These are phyloP conservation scores for Tetramorium bicarinatum DNA, from an alignment of 2,888 invertebrate genomes.

Conservation along the genomic window DNA sequence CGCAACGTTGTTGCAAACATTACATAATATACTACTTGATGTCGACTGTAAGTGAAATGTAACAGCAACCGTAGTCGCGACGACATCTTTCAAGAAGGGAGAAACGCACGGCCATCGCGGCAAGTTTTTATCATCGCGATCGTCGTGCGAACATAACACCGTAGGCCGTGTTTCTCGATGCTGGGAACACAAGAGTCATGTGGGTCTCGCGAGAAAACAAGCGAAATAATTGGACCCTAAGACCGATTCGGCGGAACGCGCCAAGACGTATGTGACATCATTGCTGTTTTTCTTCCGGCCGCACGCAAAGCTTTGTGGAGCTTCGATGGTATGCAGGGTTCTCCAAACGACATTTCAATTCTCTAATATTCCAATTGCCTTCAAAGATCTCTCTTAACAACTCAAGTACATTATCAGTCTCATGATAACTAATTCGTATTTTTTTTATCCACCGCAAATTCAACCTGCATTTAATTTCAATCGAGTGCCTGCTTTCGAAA, in stretches of 20 bases:
- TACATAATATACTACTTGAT: slow-evolving; percentile 25
- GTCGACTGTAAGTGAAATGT: slow-evolving; percentile 46
- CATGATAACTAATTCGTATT: neutral
- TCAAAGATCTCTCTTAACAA: neutral
- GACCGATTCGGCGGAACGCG: slow-evolving; percentile 72
- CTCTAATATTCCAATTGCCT: neutral
- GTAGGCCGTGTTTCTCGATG: slow-evolving; percentile 53
- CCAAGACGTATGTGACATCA: slow-evolving; percentile 59
- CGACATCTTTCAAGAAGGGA: slow-evolving; percentile 1
- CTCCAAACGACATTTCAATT: neutral
- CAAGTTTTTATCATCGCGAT: slow-evolving; percentile 64
- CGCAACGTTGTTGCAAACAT: slow-evolving; percentile 21
- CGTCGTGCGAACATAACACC: slow-evolving; percentile 56
- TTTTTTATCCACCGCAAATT: neutral
- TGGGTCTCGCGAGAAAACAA: slow-evolving; percentile 72
- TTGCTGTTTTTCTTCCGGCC: slow-evolving; percentile 49
- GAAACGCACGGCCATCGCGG: slow-evolving; percentile 39
- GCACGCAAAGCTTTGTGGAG: slow-evolving; percentile 20
- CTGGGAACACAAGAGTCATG: slow-evolving; percentile 55
- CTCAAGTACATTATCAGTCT: neutral
- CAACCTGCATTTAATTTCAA: slow-evolving; percentile 26
- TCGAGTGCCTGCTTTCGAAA: neutral
- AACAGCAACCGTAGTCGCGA: slow-evolving; percentile 47
- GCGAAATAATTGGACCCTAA: slow-evolving; percentile 76
- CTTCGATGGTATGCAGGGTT: neutral